A percentile compares a stretch with the other conserved stretches of the same genome.
phyloP scores from a whole-genome alignment of 2,888 invertebrate genomes.

The Cantharis flavilabris region DNA sequence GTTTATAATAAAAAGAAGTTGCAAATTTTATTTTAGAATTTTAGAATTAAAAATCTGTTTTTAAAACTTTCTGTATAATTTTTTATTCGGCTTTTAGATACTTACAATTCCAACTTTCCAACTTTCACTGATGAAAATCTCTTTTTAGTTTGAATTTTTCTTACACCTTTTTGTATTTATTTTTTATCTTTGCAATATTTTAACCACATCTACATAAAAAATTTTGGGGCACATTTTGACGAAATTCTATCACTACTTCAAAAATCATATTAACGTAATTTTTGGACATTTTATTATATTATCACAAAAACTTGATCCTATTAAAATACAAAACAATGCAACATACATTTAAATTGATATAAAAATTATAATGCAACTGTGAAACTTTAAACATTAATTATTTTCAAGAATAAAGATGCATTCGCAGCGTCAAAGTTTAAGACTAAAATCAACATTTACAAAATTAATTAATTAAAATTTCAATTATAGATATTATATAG shows the following conservation, averaged over 20 bases:
- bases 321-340: neutral
- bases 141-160: too few species aligned
- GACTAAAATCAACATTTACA: neutral
- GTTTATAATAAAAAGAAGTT: too few species aligned
- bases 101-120: too few species aligned
- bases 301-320: constrained; percentile 18
- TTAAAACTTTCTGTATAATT: too few species aligned
- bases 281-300: neutral
- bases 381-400: neutral
- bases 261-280: neutral
- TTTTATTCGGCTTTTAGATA: too few species aligned
- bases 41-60: too few species aligned
- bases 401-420: neutral
- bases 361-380: neutral
- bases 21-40: too few species aligned
- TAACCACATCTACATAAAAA: too few species aligned
- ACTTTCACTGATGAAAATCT: too few species aligned
- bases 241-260: neutral
- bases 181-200: too few species aligned
- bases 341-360: constrained; percentile 1
- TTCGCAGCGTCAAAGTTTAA: neutral
- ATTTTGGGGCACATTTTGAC: too few species aligned
- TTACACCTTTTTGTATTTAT: too few species aligned
- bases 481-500: neutral
- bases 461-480: neutral